Conservation (phyloP, 2,113 vertebrate genomes). For the Rattus norvegicus region DNA sequence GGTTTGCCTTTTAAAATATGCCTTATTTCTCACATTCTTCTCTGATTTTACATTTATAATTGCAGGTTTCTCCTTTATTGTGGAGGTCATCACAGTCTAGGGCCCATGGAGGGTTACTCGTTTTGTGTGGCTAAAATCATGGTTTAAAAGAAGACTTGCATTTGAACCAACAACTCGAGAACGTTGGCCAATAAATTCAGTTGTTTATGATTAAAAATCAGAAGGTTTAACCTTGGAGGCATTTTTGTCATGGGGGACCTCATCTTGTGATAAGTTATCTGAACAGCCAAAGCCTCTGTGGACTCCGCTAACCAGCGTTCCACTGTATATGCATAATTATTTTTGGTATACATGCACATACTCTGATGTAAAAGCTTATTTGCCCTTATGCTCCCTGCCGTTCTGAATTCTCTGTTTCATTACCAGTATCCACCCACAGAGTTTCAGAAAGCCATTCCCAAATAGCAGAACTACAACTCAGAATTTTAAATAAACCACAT, state of each 20-base stretch:
- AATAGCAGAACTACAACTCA: conserved; percentile 66
- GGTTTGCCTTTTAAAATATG: background rate
- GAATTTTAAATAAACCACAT: conserved; percentile 77
- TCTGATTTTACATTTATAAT: background rate
- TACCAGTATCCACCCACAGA: conserved; percentile 64
- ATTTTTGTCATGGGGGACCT: conserved; percentile 65
- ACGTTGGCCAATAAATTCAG: conserved; percentile 52
- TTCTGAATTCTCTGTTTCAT: conserved; percentile 78
- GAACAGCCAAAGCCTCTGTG: conserved; percentile 53
- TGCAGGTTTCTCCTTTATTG: conserved; percentile 16
- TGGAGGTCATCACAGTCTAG: background rate
- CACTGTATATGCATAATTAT: conserved; percentile 30
- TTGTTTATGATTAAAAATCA: conserved; percentile 71
- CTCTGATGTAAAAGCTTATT: conserved; percentile 58
- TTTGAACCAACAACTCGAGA: conserved; percentile 39
- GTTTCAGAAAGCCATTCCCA: conserved; percentile 70
- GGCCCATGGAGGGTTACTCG: background rate
- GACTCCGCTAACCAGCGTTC: conserved; percentile 60
- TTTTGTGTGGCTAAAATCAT: conserved; percentile 61
- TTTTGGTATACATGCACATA: conserved; percentile 56
- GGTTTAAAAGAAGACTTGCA: background rate
- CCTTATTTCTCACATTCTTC: background rate
- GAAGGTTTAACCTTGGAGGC: conserved; percentile 54
- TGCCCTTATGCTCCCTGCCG: conserved; percentile 56
- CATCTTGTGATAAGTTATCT: conserved; percentile 66